These are phyloP conservation scores for Lagenorhynchus albirostris DNA, from an alignment of 2,113 vertebrate genomes.

Conservation along the genomic window DNA sequence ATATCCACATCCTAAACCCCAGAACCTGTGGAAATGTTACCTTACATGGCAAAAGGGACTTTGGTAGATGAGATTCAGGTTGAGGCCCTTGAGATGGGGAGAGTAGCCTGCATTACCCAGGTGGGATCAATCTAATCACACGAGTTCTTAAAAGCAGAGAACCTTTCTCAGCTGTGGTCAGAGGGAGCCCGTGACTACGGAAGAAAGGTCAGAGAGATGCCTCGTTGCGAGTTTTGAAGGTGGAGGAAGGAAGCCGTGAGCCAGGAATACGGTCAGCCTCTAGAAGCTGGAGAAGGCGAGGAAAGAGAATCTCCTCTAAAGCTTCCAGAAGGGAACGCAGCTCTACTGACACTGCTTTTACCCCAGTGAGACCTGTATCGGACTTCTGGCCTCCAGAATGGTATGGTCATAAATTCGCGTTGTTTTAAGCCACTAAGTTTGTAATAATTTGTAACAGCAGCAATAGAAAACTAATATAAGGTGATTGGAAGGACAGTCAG, in stretches of 20 bases:
- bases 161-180: not conserved
- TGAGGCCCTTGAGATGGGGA: not conserved
- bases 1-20: not conserved
- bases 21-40: not conserved
- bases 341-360: not conserved
- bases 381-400: not conserved
- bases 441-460: not conserved
- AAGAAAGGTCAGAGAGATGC: not conserved
- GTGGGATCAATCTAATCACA: not conserved
- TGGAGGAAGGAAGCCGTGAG: not conserved
- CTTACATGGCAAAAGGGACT: not conserved
- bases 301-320: not conserved
- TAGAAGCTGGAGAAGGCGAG: not conserved
- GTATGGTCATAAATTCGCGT: not conserved
- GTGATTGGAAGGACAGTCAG: not conserved
- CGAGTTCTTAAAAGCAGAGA: not conserved
- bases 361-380: not conserved
- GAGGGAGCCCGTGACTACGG: rapidly evolving
- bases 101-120: not conserved
- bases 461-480: not conserved
- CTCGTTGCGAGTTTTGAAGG: rapidly evolving
- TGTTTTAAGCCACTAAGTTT: not conserved
- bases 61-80: not conserved
- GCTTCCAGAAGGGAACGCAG: not conserved
- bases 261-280: rapidly evolving